Evolutionary conservation across 2,113 vertebrate genomes (phyloP).

Genomic region (Opisthocomus hoazin): DNA sequence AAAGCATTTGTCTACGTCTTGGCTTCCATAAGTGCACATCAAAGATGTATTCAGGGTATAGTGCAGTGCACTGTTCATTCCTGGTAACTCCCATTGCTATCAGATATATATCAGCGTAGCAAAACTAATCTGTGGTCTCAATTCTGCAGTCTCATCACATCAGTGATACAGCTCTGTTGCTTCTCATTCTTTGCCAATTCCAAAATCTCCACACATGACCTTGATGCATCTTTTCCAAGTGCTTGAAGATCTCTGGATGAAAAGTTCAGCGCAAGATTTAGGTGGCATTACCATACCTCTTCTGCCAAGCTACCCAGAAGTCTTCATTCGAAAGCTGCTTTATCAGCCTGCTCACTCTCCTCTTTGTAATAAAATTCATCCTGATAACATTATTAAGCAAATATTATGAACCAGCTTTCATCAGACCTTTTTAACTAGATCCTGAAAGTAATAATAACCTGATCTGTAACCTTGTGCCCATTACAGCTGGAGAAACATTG

Average conservation of each 20-base stretch:
- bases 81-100: neutral
- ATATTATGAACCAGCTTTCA: neutral
- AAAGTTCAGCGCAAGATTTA: neutral
- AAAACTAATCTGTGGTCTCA: neutral
- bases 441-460: neutral
- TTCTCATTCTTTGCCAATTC: neutral
- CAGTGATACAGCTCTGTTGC: neutral
- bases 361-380: conserved; percentile 34
- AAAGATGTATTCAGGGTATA: neutral
- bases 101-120: neutral
- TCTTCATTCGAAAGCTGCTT: neutral
- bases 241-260: neutral
- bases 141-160: neutral
- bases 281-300: neutral
- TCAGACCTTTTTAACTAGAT: neutral
- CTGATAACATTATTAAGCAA: conserved; percentile 42
- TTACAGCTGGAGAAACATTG: neutral
- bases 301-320: neutral
- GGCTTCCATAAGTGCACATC: fast-evolving
- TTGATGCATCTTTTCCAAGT: neutral
- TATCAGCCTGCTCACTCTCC: conserved; percentile 26
- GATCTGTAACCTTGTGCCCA: neutral
- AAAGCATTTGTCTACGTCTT: neutral
- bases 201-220: neutral
- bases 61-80: neutral